These are phyloP conservation scores for Odontesthes bonariensis DNA, from an alignment of 2,113 vertebrate genomes.

Conservation along the genomic window DNA sequence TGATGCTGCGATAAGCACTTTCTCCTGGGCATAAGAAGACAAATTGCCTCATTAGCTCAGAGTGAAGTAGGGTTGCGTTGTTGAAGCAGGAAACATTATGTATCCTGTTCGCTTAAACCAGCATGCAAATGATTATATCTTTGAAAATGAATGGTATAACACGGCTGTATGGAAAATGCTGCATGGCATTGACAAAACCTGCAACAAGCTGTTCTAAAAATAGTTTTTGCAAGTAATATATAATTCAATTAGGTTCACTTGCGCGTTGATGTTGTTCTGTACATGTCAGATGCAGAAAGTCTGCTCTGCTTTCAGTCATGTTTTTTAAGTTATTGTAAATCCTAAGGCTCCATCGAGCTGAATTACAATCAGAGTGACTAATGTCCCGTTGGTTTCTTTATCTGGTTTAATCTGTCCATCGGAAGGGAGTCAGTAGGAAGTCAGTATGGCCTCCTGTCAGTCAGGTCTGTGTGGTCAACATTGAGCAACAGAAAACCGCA, in stretches of 20 bases:
- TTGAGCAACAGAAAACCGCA: slow-evolving; percentile 21
- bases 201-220: slow-evolving; percentile 46
- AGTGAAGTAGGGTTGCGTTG: slow-evolving; percentile 59
- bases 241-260: slow-evolving; percentile 43
- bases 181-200: slow-evolving; percentile 20
- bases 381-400: slow-evolving; percentile 19
- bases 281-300: background rate
- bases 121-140: slow-evolving; percentile 61
- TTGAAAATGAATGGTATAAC: slow-evolving; percentile 57
- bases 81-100: slow-evolving; percentile 68
- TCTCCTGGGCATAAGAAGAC: slow-evolving; percentile 67
- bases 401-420: slow-evolving; percentile 18
- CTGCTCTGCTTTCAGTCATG: background rate
- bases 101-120: slow-evolving; percentile 60
- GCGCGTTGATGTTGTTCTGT: background rate
- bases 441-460: slow-evolving; percentile 19
- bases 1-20: slow-evolving; percentile 71
- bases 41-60: slow-evolving; percentile 75
- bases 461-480: slow-evolving; percentile 10
- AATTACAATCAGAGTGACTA: background rate
- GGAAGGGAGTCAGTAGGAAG: background rate
- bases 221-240: slow-evolving; percentile 11
- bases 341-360: background rate
- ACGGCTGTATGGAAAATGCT: slow-evolving; percentile 43
- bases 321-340: background rate